Evolutionary conservation across 1,140 invertebrate genomes (phyloP), one percentile per base, ranked within the genome.

Genomic region (Araneus ventricosus): DNA sequence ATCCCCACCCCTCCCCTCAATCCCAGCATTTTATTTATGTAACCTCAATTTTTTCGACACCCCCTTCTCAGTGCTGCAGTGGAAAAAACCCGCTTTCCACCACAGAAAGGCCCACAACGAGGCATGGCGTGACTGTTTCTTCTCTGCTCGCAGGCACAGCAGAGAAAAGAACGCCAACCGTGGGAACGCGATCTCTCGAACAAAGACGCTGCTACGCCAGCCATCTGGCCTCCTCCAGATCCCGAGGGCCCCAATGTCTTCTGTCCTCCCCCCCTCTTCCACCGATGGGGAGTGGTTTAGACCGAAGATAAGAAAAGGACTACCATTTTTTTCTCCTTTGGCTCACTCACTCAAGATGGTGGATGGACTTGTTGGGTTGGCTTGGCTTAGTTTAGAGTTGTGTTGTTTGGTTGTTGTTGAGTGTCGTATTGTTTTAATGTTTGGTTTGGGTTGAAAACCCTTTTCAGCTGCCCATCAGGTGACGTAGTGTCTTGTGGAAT

Each of bases 201-300:
- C 91, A 93, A 93, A 93, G 91, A 93, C 90, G 39, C 45, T 91
- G 61, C 90, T 57, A 24, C 91, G 91, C 85, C 84, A 80, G 91
- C 91, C 91, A 93, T 93, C 91, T 93, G 91, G 91, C 91, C 84
- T 93, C 89, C 52, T 45, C 63, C 30, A 52, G 39, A 34, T 37
- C 59, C 59, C 30, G 45, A 45, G 34, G 37, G 22, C 57, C 39
- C 39, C 34, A n/a, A 39, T 39, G n/a, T 82, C 82, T 37, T 57
- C 75, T 27, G n/a, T 27, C 52, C 41, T 39, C 27, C 88, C 70
- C 88, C 45, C 30, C 41, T 41, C 45, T 17, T 59, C 41, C n/a
- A 45, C 4, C 30, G 39, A 24, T 39, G 59, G 90, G 88, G 90
- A 86, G 90, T 85, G 90, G 90, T 85, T 90, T 52, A 30, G 45